These are phyloP conservation scores for Tachystola acroxantha DNA, from an alignment of 2,888 invertebrate genomes.

Conservation along the genomic window DNA sequence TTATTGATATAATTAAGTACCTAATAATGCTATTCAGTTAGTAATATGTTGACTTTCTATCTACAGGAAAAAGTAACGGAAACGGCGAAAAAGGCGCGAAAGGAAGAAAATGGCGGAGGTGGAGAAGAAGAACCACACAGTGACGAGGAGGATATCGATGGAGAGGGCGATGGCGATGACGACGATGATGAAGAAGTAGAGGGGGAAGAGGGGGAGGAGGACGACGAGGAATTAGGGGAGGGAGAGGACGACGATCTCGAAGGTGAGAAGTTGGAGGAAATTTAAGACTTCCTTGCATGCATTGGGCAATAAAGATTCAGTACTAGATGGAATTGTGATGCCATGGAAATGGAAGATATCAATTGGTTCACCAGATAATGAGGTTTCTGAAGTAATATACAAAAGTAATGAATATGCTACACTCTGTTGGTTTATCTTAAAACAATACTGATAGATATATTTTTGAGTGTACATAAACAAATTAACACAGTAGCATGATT, in stretches of 20 bases:
- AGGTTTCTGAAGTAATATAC: no score
- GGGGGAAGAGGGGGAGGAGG: slow-evolving; percentile 80
- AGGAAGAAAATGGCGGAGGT: slow-evolving; percentile 87
- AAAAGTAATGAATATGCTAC: no score
- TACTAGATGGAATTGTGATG: no score
- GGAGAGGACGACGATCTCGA: slow-evolving; percentile 83
- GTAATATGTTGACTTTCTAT: slow-evolving; percentile 15
- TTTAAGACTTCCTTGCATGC: no score
- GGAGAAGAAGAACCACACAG: slow-evolving; percentile 78
- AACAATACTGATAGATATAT: no score
- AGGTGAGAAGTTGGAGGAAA: no score
- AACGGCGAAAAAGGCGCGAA: slow-evolving; percentile 87
- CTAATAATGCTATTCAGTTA: not conserved
- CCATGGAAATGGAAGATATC: no score
- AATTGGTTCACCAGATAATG: no score
- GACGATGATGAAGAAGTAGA: slow-evolving; percentile 81
- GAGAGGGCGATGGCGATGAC: slow-evolving; percentile 77
- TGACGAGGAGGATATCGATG: slow-evolving; percentile 83
- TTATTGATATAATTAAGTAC: not conserved
- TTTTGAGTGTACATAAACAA: no score
- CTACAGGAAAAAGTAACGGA: slow-evolving; percentile 85
- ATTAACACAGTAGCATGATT: no score
- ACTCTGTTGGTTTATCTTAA: no score
- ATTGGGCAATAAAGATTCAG: no score
- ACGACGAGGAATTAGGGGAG: slow-evolving; percentile 80